Evolutionary conservation across 1,140 invertebrate genomes (phyloP), one percentile per base, ranked within the genome.

Genomic region (Trinorchestia longiramus): DNA sequence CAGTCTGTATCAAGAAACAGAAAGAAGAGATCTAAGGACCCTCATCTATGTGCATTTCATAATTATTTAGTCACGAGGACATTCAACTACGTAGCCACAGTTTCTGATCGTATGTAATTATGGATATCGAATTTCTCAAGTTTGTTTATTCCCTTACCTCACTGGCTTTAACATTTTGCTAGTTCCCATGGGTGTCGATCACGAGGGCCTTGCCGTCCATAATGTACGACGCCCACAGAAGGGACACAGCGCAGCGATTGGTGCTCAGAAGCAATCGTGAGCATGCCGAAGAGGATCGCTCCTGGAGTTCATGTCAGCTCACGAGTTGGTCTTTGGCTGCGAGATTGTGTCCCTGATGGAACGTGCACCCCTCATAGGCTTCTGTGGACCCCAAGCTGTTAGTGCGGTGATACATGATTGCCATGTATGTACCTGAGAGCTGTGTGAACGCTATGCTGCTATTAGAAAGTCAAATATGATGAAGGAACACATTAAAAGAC

Each of bases 391-490:
- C 43, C 92, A 45, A 47, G 92, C 92, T 94, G 92, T 94, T 94
- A 45, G 92, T 45, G 0, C 43, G 44, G 43, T 94, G 92, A 94
- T 94, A 94, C 92, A 94, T 94, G 92, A 94, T 44, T 45, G 44
- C 43, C 92, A 94, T 94, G 92, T 47, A 47, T 47, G 44, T 94
- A 47, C 92, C 92, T 90, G 88, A 94, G 43, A 45, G 92, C 43
- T 94, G 6, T 94, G 92, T 94, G 92, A 90, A 90, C 92, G 92
- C 43, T 43, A 47, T 94, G 43, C 92, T 36, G 92, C 92, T 43
- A 94, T 94, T 94, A 94, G 92, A 94, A 94, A 94, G 92, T 94
- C 92, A 94, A 94, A 94, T 94, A 94, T 94, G 92, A 94, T 94
- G 92, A 43, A 45, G 44, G 44, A 47, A 94, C 44, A 47, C 92